A percentile compares a stretch with the other conserved stretches of the same genome.
These are phyloP conservation scores for Trichonephila clavipes DNA, from an alignment of 1,140 invertebrate genomes.

Conservation along the genomic window DNA sequence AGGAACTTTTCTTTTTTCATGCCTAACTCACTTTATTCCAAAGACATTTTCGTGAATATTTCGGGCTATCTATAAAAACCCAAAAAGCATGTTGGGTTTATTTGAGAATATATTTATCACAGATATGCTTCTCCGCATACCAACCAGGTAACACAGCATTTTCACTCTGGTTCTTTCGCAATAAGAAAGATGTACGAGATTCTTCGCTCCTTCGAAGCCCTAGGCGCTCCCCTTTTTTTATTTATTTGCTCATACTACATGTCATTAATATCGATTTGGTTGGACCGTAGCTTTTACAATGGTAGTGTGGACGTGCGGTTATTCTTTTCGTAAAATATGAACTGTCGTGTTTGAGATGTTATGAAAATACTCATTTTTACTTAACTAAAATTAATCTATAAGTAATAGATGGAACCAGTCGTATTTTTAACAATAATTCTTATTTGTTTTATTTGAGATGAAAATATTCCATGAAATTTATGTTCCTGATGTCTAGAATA, in stretches of 20 bases:
- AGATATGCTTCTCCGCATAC: background rate
- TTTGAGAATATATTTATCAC: background rate
- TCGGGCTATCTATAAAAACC: background rate
- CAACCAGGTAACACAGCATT: background rate
- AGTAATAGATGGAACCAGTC: no score
- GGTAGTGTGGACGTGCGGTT: no score
- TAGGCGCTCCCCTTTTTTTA: background rate
- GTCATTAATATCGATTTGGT: constrained; percentile 14
- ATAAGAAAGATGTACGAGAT: constrained; percentile 15
- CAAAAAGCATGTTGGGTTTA: background rate
- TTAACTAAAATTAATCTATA: no score
- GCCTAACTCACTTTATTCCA: background rate
- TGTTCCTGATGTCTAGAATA: no score
- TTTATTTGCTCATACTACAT: background rate
- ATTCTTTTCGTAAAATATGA: no score
- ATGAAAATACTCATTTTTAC: no score
- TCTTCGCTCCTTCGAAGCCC: background rate
- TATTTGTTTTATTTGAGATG: no score
- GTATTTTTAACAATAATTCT: no score
- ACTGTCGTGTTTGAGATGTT: no score
- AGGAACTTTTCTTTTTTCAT: no score
- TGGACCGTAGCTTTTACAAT: no score
- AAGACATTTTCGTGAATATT: background rate
- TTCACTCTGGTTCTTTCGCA: background rate
- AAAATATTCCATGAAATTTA: no score